Conservation (phyloP, 2,113 vertebrate species). For the Bufo gargarizans region DNA sequence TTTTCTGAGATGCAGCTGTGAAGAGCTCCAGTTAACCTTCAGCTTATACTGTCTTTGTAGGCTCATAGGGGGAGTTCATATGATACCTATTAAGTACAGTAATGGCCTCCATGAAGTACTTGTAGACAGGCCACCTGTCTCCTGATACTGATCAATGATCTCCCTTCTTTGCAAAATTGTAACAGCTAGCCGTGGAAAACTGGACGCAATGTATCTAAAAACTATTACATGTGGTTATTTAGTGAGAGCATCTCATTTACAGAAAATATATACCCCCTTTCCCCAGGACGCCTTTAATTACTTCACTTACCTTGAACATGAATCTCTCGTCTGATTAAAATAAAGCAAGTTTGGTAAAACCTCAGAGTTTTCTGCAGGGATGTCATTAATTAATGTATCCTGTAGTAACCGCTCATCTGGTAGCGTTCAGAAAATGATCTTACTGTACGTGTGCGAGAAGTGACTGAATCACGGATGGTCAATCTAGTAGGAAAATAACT, state of each 20-base stretch:
- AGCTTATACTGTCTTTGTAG: background rate
- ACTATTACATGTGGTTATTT: background rate
- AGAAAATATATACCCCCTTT: background rate
- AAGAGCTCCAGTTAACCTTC: background rate
- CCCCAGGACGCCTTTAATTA: background rate
- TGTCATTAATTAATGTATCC: constrained; percentile 17
- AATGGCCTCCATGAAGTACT: background rate
- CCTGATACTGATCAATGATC: background rate
- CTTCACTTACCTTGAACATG: background rate
- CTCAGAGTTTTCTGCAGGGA: background rate
- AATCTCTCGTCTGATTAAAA: background rate
- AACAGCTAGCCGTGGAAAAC: background rate
- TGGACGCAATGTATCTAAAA: background rate
- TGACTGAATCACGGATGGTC: background rate
- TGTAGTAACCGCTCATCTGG: constrained; percentile 12
- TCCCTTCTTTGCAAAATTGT: background rate
- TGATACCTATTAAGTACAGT: background rate
- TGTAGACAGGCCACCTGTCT: background rate
- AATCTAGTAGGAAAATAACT: background rate
- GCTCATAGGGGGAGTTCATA: background rate
- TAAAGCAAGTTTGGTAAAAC: background rate
- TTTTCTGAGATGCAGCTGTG: too few species aligned
- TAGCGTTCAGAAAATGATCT: constrained; percentile 9
- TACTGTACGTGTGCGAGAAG: background rate
- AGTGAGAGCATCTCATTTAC: background rate